Evolutionary conservation across 2,797 vertebrate species (phyloP).

Genomic region (Emys orbicularis): DNA sequence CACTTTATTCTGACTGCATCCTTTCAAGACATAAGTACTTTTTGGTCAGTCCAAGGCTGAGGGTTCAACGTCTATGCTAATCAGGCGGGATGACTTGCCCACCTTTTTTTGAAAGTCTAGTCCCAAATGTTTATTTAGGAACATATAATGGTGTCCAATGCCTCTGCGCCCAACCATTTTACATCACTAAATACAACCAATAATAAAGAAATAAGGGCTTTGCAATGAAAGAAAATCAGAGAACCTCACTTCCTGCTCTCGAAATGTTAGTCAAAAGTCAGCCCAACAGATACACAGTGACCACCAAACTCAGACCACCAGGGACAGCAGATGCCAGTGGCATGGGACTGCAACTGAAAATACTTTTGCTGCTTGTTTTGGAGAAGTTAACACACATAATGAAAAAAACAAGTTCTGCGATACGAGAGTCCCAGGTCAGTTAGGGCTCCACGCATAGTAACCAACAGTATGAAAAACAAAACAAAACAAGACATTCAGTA

Average conservation of each 20-base stretch:
- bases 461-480: neutral
- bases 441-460: rapidly evolving
- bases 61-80: rapidly evolving
- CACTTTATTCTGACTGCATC: rapidly evolving
- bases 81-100: neutral
- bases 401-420: neutral
- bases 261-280: neutral
- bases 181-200: neutral
- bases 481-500: rapidly evolving
- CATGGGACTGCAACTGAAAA: neutral
- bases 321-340: neutral
- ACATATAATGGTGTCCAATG: neutral
- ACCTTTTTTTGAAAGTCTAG: neutral
- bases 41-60: neutral
- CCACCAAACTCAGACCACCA: rapidly evolving
- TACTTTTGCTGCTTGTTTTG: neutral
- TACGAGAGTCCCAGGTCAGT: neutral
- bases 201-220: neutral
- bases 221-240: neutral
- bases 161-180: neutral
- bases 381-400: neutral
- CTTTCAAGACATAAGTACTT: neutral
- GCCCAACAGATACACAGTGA: neutral
- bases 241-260: neutral
- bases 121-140: neutral